phyloP scores from a whole-genome alignment of 1,140 invertebrate species.

The Ruditapes philippinarum region DNA sequence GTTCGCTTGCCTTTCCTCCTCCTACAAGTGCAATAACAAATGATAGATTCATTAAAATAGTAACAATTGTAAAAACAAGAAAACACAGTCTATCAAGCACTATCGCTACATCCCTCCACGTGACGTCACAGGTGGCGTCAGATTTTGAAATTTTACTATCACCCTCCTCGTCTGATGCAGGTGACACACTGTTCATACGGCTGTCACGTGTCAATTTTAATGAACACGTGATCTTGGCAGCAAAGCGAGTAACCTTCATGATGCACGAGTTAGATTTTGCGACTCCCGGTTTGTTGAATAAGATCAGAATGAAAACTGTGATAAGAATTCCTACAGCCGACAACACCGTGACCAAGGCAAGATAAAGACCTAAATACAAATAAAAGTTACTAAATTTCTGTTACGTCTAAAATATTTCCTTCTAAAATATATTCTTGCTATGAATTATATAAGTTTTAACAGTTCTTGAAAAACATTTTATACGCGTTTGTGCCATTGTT shows the following conservation, averaged over 20 bases:
- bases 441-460: no score
- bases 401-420: no score
- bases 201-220: not conserved
- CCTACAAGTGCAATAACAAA: conserved; percentile 15
- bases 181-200: not conserved
- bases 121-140: not conserved
- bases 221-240: conserved; percentile 28
- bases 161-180: not conserved
- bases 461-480: no score
- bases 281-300: conserved; percentile 18
- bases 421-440: no score
- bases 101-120: not conserved
- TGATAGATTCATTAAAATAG: conserved; percentile 1
- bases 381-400: no score
- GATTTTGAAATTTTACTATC: not conserved
- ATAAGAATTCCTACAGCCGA: conserved; percentile 22
- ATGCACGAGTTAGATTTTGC: not conserved
- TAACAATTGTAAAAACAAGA: not conserved
- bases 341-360: not conserved
- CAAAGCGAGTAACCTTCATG: not conserved
- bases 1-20: not conserved
- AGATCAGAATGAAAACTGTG: not conserved
- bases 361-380: conserved; percentile 47
- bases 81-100: conserved; percentile 17
- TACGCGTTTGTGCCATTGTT: no score